Conservation (phyloP, 2,797 vertebrate species). For the Telmatherina bonti region DNA sequence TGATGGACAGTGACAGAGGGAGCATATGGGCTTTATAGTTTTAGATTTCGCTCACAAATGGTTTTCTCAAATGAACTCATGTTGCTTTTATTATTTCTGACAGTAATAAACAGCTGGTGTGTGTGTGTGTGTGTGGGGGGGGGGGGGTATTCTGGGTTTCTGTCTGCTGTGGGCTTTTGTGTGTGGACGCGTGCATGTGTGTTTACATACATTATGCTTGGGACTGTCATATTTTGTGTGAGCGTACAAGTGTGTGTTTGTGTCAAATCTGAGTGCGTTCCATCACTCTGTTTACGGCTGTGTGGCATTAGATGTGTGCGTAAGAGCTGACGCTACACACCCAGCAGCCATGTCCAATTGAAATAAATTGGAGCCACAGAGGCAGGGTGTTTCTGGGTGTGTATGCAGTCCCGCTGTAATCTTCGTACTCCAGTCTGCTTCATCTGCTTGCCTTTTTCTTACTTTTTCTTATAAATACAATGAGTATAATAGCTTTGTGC, state of each 20-base stretch:
- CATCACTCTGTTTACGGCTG: slow-evolving; percentile 52
- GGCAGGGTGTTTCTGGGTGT: slow-evolving; percentile 58
- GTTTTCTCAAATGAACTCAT: slow-evolving; percentile 70
- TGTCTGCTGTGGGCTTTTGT: slow-evolving; percentile 41
- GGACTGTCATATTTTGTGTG: slow-evolving; percentile 12
- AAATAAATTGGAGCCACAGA: slow-evolving; percentile 77
- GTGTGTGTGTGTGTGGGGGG: slow-evolving; percentile 12
- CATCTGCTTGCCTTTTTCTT: slow-evolving; percentile 53
- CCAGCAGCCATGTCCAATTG: slow-evolving; percentile 79
- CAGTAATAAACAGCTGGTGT: slow-evolving; percentile 77
- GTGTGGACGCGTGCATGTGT: slow-evolving; percentile 14
- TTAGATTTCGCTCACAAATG: slow-evolving; percentile 72
- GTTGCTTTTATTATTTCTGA: slow-evolving; percentile 75
- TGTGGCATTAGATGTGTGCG: slow-evolving; percentile 54
- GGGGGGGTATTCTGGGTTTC: slow-evolving; percentile 40
- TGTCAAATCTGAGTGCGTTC: slow-evolving; percentile 57
- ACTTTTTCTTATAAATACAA: slow-evolving; percentile 57
- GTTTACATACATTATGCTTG: slow-evolving; percentile 11
- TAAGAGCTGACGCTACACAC: slow-evolving; percentile 55
- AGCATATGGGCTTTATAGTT: slow-evolving; percentile 74
- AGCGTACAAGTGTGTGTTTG: neutral
- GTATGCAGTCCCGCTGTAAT: slow-evolving; percentile 59
- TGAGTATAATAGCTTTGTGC: slow-evolving; percentile 58
- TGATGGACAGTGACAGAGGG: slow-evolving; percentile 64
- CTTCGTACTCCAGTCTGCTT: slow-evolving; percentile 45